Evolutionary conservation across 2,888 invertebrate species (phyloP).

Genomic region (Thera britannica): DNA sequence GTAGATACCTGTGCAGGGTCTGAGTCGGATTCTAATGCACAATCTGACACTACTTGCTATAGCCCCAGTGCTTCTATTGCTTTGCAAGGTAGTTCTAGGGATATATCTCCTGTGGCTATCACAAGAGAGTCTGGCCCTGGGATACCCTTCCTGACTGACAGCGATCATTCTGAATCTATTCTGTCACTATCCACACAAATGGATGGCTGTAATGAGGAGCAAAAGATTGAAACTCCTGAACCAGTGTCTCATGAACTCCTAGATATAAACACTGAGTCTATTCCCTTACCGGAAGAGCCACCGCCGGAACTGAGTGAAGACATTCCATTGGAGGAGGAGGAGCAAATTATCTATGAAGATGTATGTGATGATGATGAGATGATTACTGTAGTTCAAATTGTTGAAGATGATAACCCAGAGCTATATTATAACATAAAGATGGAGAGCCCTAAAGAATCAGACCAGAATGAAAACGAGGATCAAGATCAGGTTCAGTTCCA

Average conservation of each 20-base stretch:
- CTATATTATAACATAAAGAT: slow-evolving; percentile 74
- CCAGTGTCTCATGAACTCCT: slow-evolving; percentile 33
- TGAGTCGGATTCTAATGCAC: slow-evolving; percentile 79
- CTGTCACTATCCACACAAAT: slow-evolving; percentile 25
- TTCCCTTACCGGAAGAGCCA: slow-evolving; percentile 36
- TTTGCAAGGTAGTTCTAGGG: slow-evolving; percentile 54
- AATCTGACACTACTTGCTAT: slow-evolving; percentile 64
- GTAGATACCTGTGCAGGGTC: slow-evolving; percentile 76
- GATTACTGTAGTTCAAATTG: slow-evolving; percentile 80
- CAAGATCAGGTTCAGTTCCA: slow-evolving; percentile 18
- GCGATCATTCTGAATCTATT: slow-evolving; percentile 35
- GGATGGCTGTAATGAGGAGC: slow-evolving; percentile 34
- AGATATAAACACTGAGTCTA: slow-evolving; percentile 36
- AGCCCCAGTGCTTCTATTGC: slow-evolving; percentile 58
- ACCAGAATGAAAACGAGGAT: slow-evolving; percentile 44
- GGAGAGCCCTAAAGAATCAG: slow-evolving; percentile 62
- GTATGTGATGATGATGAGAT: slow-evolving; percentile 77
- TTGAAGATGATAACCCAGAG: slow-evolving; percentile 78
- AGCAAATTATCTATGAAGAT: slow-evolving; percentile 62
- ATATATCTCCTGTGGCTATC: slow-evolving; percentile 57
- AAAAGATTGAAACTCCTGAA: slow-evolving; percentile 32
- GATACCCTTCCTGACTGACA: slow-evolving; percentile 43
- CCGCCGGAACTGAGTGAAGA: slow-evolving; percentile 47
- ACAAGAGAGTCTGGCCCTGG: slow-evolving; percentile 35
- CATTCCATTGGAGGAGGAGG: slow-evolving; percentile 59